Percentiles rank a stretch among this genome's conserved stretches.
Conservation (phyloP, 2,113 vertebrate species). For the Ailuropoda melanoleuca region DNA sequence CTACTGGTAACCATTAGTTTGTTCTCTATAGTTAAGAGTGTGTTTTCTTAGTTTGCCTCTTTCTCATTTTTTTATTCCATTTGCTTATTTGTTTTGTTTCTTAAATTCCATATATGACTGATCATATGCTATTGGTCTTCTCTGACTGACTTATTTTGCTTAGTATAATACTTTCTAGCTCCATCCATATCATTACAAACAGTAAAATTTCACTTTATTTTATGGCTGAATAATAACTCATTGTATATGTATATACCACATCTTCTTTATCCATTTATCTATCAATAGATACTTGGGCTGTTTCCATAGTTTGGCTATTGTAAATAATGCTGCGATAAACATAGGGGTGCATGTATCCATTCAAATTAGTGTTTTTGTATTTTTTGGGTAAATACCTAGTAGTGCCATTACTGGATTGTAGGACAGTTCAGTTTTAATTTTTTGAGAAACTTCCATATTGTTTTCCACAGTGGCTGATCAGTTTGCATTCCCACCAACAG, state of each 20-base stretch:
- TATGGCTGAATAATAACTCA: neutral
- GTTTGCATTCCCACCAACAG: neutral
- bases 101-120: neutral
- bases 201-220: neutral
- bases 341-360: neutral
- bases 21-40: neutral
- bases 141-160: neutral
- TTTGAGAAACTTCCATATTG: neutral
- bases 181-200: neutral
- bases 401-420: neutral
- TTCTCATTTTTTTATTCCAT: too few relatives aligned
- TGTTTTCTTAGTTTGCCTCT: neutral
- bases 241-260: neutral
- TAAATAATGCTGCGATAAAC: neutral
- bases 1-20: neutral
- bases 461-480: neutral
- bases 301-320: neutral
- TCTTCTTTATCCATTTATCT: neutral
- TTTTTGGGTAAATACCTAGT: neutral
- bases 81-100: neutral
- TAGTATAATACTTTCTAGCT: neutral
- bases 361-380: neutral
- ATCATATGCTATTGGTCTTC: neutral
- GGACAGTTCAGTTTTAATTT: neutral
- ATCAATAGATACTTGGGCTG: neutral